Evolutionary conservation across 64 coral and sea anemone species (phyloP).

Genomic region (Anthopleura sola): DNA sequence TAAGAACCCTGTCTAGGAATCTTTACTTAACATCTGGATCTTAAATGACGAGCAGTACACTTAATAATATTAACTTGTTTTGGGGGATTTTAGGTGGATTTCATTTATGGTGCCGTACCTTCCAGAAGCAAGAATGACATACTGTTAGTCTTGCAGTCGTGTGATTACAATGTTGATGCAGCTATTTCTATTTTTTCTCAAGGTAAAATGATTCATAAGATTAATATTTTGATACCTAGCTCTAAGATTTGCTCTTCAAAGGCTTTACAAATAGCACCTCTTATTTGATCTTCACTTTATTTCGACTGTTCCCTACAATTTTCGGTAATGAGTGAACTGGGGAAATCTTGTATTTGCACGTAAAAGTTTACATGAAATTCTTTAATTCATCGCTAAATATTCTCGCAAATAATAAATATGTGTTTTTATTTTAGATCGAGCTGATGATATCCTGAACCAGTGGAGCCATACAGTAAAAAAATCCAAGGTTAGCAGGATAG

Average conservation of each 20-base stretch:
- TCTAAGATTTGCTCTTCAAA: not conserved
- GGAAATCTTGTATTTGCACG: not conserved
- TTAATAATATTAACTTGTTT: not conserved
- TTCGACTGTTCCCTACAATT: not conserved
- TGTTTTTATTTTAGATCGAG: conserved; percentile 49
- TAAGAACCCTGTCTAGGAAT: conserved; percentile 31
- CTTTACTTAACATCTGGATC: not conserved
- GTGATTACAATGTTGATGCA: conserved; percentile 71
- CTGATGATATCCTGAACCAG: conserved; percentile 58
- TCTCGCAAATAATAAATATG: conserved; percentile 5
- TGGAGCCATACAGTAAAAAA: conserved; percentile 73
- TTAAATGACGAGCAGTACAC: conserved; percentile 10
- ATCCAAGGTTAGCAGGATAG: conserved; percentile 62
- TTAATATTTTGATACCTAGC: not conserved
- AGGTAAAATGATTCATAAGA: conserved; percentile 43
- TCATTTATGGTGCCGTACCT: conserved; percentile 73
- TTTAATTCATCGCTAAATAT: conserved; percentile 7
- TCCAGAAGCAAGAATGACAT: conserved; percentile 78
- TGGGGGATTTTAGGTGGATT: conserved; percentile 52
- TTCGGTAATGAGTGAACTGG: not conserved
- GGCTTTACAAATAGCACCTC: not conserved
- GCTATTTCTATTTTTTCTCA: conserved; percentile 74
- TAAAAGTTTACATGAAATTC: not conserved
- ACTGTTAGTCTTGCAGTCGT: conserved; percentile 76
- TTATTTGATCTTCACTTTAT: not conserved